Conservation (phyloP, 2,797 vertebrate species). For the Gobio occitaniae region DNA sequence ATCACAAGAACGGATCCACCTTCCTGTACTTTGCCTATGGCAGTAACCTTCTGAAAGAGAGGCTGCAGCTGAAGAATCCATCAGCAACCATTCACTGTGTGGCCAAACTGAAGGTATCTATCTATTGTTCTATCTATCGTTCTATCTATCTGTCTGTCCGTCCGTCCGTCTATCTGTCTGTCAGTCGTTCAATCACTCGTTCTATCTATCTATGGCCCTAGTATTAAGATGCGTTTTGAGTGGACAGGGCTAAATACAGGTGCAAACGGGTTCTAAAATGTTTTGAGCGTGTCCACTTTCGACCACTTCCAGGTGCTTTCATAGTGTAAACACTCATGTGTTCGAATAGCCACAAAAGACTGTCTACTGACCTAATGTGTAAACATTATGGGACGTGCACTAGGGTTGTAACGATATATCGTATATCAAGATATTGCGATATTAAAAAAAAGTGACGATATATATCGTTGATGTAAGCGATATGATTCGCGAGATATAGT, state of each 20-base stretch:
- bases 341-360: background rate
- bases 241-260: background rate
- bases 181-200: too few relatives aligned
- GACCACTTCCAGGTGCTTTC: background rate
- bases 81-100: constrained; percentile 74
- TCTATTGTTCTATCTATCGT: background rate
- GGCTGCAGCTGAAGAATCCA: constrained; percentile 76
- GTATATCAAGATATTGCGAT: too few relatives aligned
- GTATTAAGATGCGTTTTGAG: background rate
- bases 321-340: background rate
- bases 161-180: rapidly evolving
- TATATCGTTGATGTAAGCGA: too few relatives aligned
- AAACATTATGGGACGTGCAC: background rate
- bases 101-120: constrained; percentile 74
- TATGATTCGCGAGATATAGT: too few relatives aligned
- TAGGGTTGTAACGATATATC: too few relatives aligned
- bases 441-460: too few relatives aligned
- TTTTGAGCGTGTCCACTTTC: background rate
- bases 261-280: background rate
- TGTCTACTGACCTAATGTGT: background rate
- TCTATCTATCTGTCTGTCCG: background rate
- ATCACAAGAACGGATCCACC: constrained; percentile 62
- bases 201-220: background rate
- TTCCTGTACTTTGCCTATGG: constrained; percentile 81
- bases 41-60: constrained; percentile 79